Evolutionary conservation across 2,113 vertebrate genomes (phyloP).

Genomic region (Callocephalon fimbriatum): DNA sequence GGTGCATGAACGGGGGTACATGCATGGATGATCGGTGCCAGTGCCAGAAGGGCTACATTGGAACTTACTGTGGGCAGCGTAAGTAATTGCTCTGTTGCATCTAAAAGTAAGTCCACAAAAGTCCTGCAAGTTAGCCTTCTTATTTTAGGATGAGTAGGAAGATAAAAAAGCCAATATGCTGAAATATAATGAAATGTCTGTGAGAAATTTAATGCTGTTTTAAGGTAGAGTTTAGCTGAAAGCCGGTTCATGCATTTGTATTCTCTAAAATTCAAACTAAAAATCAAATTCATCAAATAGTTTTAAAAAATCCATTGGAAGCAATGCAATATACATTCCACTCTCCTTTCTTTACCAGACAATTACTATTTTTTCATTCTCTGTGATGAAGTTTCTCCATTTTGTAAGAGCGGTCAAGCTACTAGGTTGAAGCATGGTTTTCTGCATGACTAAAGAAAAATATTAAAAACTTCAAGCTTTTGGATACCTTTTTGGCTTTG

Average conservation of each 20-base stretch:
- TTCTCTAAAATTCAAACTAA: neutral
- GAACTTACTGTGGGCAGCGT: constrained; percentile 84
- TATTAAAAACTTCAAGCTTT: neutral
- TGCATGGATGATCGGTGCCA: constrained; percentile 79
- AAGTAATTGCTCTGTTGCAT: constrained; percentile 47
- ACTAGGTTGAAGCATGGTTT: neutral
- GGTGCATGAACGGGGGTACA: constrained; percentile 85
- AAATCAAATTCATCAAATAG: accelerated
- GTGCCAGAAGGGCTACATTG: constrained; percentile 84
- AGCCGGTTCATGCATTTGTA: accelerated
- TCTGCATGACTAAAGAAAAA: neutral
- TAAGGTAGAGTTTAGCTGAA: neutral
- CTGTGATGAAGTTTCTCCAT: neutral
- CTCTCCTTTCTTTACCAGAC: neutral
- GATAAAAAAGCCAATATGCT: neutral
- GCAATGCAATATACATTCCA: no score
- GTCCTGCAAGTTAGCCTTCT: no score
- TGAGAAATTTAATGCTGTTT: neutral
- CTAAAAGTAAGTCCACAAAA: accelerated
- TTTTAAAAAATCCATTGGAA: neutral
- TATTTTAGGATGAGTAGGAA: no score
- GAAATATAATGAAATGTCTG: neutral
- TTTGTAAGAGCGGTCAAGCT: neutral
- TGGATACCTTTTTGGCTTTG: neutral
- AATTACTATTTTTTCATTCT: neutral